Percentiles rank a stretch among this genome's conserved stretches.
These are phyloP conservation scores for Drosophila takahashii DNA, from an alignment of 1,140 invertebrate species.

Conservation along the genomic window DNA sequence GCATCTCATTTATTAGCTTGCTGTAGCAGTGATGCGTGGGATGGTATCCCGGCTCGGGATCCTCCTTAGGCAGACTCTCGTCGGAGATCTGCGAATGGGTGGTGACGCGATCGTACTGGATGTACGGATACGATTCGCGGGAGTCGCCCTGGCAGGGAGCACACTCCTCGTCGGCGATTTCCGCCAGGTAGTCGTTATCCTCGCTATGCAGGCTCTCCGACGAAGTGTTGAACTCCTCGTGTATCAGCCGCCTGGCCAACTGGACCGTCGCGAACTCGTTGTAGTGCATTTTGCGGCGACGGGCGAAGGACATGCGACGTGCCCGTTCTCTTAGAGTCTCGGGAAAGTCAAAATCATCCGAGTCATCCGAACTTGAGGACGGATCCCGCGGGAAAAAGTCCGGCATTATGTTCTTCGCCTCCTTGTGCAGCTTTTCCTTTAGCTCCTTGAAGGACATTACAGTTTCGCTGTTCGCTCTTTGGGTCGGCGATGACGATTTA, in stretches of 20 bases:
- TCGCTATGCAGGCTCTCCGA: slow-evolving; percentile 5
- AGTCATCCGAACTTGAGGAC: slow-evolving; percentile 11
- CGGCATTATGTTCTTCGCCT: neutral
- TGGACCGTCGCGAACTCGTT: slow-evolving; percentile 26
- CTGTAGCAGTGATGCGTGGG: slow-evolving; percentile 10
- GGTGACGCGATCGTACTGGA: neutral
- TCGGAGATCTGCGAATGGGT: neutral
- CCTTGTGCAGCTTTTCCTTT: neutral
- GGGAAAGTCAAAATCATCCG: slow-evolving; percentile 12
- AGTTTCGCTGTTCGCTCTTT: accelerated
- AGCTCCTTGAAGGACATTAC: neutral
- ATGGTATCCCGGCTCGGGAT: slow-evolving; percentile 22
- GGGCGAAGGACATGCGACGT: slow-evolving; percentile 20
- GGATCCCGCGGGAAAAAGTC: slow-evolving; percentile 4
- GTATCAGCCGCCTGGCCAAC: slow-evolving; percentile 34
- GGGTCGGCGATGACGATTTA: accelerated
- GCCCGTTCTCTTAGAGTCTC: slow-evolving; percentile 27
- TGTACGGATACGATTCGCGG: neutral
- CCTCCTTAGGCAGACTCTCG: slow-evolving; percentile 5
- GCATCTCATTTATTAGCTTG: neutral
- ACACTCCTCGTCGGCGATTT: slow-evolving; percentile 3
- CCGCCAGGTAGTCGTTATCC: neutral
- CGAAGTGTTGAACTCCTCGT: slow-evolving; percentile 14
- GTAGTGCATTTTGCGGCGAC: slow-evolving; percentile 34
- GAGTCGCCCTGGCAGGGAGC: neutral